These are phyloP conservation scores for Bembecia ichneumoniformis DNA, from an alignment of 2,888 invertebrate genomes.

Conservation along the genomic window DNA sequence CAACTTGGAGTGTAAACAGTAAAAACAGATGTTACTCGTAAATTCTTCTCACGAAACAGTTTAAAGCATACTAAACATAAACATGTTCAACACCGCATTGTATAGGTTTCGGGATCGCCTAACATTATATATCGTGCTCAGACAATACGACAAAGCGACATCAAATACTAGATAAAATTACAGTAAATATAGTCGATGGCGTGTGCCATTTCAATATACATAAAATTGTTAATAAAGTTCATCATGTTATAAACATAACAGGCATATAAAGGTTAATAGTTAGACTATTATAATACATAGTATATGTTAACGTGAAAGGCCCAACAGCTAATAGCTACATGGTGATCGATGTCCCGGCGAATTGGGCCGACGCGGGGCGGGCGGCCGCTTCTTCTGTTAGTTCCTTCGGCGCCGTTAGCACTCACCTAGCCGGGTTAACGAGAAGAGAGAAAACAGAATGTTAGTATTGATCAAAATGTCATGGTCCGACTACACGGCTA, in stretches of 20 bases:
- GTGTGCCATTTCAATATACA: conserved; percentile 61
- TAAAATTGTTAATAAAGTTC: conserved; percentile 65
- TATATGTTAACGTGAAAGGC: conserved; percentile 69
- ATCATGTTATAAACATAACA: conserved; percentile 72
- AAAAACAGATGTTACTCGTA: no score
- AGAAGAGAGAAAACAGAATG: conserved; percentile 81
- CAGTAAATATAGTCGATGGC: conserved; percentile 72
- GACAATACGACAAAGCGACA: conserved; percentile 67
- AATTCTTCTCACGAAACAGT: no score
- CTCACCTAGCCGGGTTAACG: conserved; percentile 84
- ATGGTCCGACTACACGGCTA: conserved; percentile 62
- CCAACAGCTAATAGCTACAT: conserved; percentile 70
- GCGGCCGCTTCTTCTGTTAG: conserved; percentile 61
- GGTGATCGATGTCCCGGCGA: conserved; percentile 70
- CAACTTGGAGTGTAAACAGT: no score
- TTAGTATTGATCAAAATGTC: conserved; percentile 75
- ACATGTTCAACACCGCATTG: conserved; percentile 46
- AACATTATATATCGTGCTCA: conserved; percentile 57
- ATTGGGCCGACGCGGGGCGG: conserved; percentile 39
- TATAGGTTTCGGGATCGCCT: conserved; percentile 42
- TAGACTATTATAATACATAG: conserved; percentile 72
- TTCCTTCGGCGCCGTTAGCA: conserved; percentile 78
- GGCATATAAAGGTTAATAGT: conserved; percentile 73
- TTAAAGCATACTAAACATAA: conserved; percentile 7
- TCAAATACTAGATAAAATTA: conserved; percentile 57